phyloP scores from a whole-genome alignment of 2,888 invertebrate genomes.

The Colletes collaris region DNA sequence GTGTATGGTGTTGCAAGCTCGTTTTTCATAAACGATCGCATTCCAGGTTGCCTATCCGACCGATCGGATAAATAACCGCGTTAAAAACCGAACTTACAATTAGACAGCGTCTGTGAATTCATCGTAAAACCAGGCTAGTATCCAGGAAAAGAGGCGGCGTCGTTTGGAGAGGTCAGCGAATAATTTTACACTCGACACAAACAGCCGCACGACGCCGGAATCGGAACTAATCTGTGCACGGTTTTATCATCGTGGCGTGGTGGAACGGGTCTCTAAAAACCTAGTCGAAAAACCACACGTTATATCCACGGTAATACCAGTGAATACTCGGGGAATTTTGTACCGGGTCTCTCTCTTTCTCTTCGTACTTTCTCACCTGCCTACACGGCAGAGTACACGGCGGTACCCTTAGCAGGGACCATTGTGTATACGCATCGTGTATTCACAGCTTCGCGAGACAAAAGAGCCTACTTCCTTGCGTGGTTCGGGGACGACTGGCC shows the following conservation, averaged over 20 bases:
- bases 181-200: slow-evolving; percentile 45
- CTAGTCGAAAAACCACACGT: slow-evolving; percentile 63
- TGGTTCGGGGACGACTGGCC: slow-evolving; percentile 72
- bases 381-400: slow-evolving; percentile 66
- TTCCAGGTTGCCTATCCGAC: background rate
- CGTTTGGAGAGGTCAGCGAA: slow-evolving; percentile 26
- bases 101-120: slow-evolving; percentile 7
- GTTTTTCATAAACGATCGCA: slow-evolving; percentile 8
- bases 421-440: slow-evolving; percentile 75
- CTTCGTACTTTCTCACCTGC: slow-evolving; percentile 72
- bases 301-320: slow-evolving; percentile 61
- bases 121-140: slow-evolving; percentile 2
- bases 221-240: slow-evolving; percentile 56
- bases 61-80: slow-evolving; percentile 23
- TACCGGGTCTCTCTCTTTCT: slow-evolving; percentile 33
- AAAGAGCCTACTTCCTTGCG: slow-evolving; percentile 77
- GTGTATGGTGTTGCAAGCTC: background rate
- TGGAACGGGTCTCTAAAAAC: slow-evolving; percentile 56
- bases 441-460: slow-evolving; percentile 78
- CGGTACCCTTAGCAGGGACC: slow-evolving; percentile 64
- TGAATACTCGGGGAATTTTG: slow-evolving; percentile 67
- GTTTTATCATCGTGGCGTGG: slow-evolving; percentile 48
- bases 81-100: slow-evolving; percentile 11
- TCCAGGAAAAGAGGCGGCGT: background rate
- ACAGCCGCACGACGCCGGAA: slow-evolving; percentile 31